Conservation (phyloP, 2,797 vertebrate species). For the Spinus olivaceus region DNA sequence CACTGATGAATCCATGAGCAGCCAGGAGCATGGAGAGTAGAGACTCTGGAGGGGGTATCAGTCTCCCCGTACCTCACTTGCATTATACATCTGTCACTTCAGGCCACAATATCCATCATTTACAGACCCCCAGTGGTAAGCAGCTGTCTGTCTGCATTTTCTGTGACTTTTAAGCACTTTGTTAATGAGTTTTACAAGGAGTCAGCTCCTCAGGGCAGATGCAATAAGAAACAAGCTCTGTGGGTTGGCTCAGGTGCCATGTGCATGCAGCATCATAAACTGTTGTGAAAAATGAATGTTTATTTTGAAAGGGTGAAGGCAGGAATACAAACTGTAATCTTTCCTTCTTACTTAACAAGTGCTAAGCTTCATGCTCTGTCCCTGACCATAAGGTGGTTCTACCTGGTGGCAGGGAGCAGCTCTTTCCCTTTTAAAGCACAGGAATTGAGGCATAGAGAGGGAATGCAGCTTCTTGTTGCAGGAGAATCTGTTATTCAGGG, state of each 20-base stretch:
- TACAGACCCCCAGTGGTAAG: conserved; percentile 26
- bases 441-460: neutral
- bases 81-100: conserved; percentile 1
- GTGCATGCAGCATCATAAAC: neutral
- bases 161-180: conserved; percentile 8
- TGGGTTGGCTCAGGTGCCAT: neutral
- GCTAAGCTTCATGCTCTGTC: neutral
- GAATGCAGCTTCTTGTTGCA: neutral
- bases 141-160: conserved; percentile 44
- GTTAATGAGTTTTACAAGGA: conserved; percentile 35
- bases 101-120: neutral
- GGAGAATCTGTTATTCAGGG: neutral
- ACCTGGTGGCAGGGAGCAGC: neutral
- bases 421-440: neutral
- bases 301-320: neutral
- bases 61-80: neutral
- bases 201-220: neutral
- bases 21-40: neutral
- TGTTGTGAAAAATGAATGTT: neutral
- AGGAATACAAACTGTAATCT: neutral
- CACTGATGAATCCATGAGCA: neutral
- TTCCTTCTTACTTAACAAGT: neutral
- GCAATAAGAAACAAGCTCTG: neutral
- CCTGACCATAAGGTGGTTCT: neutral
- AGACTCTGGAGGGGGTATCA: neutral